Conservation (phyloP, 2,888 invertebrate genomes). For the Diarsia rubi region DNA sequence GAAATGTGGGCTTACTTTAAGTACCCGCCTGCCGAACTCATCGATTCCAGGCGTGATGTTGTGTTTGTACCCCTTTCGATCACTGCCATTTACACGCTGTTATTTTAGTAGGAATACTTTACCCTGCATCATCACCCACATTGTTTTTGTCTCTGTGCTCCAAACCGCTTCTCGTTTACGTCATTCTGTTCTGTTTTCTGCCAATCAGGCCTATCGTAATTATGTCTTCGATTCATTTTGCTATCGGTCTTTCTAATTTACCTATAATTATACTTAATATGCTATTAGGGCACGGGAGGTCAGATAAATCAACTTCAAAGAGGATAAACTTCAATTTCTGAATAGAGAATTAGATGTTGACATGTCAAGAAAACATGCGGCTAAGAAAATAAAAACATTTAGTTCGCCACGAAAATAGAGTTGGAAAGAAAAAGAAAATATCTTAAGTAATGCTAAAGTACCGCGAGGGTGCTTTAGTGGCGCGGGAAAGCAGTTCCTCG, state of each 20-base stretch:
- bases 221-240: background rate
- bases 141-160: no score
- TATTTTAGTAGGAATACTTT: background rate
- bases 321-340: background rate
- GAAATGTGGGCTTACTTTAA: background rate
- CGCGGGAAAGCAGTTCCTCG: background rate
- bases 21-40: background rate
- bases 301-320: background rate
- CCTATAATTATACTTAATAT: no score
- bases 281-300: background rate
- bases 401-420: background rate
- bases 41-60: no score
- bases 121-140: background rate
- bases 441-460: background rate
- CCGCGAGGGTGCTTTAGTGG: background rate
- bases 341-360: background rate
- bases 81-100: no score
- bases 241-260: background rate
- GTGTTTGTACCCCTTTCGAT: background rate
- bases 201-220: constrained; percentile 1
- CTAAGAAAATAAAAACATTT: background rate
- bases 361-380: background rate
- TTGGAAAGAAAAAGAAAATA: background rate
- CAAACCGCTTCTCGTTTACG: background rate
- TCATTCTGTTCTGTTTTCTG: constrained; percentile 4